A percentile compares a stretch with the other conserved stretches of the same genome.
These are phyloP conservation scores for Poeciliopsis retropinna DNA, from an alignment of 2,113 vertebrate species.

Conservation along the genomic window DNA sequence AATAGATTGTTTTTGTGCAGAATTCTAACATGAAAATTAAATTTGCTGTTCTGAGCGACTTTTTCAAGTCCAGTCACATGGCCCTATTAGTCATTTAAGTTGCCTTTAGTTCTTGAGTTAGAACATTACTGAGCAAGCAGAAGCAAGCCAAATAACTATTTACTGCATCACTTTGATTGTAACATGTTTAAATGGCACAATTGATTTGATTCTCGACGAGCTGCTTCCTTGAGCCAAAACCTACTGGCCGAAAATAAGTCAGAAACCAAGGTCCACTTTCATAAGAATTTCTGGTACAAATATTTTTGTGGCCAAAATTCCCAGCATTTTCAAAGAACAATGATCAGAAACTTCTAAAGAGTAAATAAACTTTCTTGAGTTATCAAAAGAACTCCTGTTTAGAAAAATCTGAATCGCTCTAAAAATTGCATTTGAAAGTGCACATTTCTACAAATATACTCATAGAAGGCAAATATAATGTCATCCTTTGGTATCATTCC, in stretches of 20 bases:
- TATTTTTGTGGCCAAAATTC: not conserved
- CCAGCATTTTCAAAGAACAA: not conserved
- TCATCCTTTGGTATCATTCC: too few relatives aligned
- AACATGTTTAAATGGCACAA: constrained; percentile 68
- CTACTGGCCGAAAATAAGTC: constrained; percentile 22
- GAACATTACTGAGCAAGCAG: constrained; percentile 49
- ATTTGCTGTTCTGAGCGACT: constrained; percentile 79
- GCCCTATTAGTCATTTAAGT: constrained; percentile 66
- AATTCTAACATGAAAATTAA: constrained; percentile 84
- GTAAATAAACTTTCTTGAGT: not conserved
- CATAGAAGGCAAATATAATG: too few relatives aligned
- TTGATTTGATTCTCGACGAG: constrained; percentile 54
- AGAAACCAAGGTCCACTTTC: not conserved
- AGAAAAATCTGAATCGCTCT: too few relatives aligned
- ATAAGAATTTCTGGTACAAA: not conserved
- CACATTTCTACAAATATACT: too few relatives aligned
- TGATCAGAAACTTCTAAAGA: not conserved
- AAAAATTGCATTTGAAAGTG: too few relatives aligned
- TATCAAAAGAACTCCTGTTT: too few relatives aligned
- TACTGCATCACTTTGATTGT: constrained; percentile 73
- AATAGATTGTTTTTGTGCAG: constrained; percentile 85
- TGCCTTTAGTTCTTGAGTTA: constrained; percentile 61
- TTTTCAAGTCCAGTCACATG: constrained; percentile 81
- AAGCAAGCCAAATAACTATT: constrained; percentile 64
- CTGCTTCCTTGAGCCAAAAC: constrained; percentile 37